These are phyloP conservation scores for Tinea pellionella DNA, from an alignment of 2,888 invertebrate genomes.

Conservation along the genomic window DNA sequence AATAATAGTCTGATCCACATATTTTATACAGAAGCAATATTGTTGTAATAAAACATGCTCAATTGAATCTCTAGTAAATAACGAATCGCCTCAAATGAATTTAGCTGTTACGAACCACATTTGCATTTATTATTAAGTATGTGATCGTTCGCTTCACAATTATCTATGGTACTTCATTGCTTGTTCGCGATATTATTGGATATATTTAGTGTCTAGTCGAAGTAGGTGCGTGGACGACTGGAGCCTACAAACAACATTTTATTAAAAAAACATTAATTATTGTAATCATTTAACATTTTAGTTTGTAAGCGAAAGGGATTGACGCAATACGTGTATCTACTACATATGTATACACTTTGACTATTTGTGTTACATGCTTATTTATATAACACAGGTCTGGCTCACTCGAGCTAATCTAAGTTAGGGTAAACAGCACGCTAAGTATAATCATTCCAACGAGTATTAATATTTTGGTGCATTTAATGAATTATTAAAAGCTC, in stretches of 20 bases:
- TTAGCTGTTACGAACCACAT: neutral
- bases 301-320: constrained; percentile 34
- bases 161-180: neutral
- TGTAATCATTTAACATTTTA: constrained; percentile 38
- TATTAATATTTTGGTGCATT: neutral
- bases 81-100: no score
- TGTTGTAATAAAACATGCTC: neutral
- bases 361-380: neutral
- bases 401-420: neutral
- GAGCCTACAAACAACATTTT: constrained; percentile 30
- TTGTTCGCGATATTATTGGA: constrained; percentile 37
- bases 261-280: constrained; percentile 16
- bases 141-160: neutral
- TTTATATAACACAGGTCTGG: neutral
- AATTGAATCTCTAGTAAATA: neutral
- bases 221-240: constrained; percentile 43
- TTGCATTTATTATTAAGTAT: constrained; percentile 7
- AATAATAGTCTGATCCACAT: neutral
- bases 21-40: no score
- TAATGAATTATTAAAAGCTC: neutral
- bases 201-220: constrained; percentile 58
- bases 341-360: no score
- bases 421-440: neutral
- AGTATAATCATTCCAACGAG: neutral
- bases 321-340: constrained; percentile 41